These are phyloP conservation scores for Coptodon bakossiorum DNA, from an alignment of 2,113 vertebrate species.

Conservation along the genomic window DNA sequence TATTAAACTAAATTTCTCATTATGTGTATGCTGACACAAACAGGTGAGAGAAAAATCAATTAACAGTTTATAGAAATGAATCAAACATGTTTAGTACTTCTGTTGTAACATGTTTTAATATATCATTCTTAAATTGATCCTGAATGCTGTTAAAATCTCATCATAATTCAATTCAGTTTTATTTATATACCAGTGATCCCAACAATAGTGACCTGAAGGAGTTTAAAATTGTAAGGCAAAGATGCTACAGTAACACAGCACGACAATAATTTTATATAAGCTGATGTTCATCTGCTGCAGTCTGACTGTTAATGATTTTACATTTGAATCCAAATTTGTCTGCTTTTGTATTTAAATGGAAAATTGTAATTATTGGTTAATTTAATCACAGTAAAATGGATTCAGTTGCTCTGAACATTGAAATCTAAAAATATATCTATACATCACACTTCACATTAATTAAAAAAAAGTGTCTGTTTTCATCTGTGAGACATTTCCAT, in stretches of 20 bases:
- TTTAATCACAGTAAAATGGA: accelerated
- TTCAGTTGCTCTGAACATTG: accelerated
- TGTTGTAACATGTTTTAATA: neutral
- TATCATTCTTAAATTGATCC: accelerated
- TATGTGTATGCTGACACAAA: accelerated
- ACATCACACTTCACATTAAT: no score
- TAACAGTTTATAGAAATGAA: accelerated
- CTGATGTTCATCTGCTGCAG: no score
- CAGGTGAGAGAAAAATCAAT: no score
- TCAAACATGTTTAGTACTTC: neutral
- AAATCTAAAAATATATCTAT: accelerated
- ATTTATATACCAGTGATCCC: accelerated
- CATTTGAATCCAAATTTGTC: accelerated
- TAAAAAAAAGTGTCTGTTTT: accelerated
- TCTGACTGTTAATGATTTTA: neutral
- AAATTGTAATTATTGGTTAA: accelerated
- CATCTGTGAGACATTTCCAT: accelerated
- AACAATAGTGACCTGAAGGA: no score
- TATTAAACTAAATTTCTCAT: no score
- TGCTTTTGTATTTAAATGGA: neutral
- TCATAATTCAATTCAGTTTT: neutral
- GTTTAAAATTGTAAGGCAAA: no score
- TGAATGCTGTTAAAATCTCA: neutral
- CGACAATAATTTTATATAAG: accelerated
- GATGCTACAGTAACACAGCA: no score